These are phyloP conservation scores for Chiroxiphia lanceolata DNA, from an alignment of 2,797 vertebrate genomes.

Conservation along the genomic window DNA sequence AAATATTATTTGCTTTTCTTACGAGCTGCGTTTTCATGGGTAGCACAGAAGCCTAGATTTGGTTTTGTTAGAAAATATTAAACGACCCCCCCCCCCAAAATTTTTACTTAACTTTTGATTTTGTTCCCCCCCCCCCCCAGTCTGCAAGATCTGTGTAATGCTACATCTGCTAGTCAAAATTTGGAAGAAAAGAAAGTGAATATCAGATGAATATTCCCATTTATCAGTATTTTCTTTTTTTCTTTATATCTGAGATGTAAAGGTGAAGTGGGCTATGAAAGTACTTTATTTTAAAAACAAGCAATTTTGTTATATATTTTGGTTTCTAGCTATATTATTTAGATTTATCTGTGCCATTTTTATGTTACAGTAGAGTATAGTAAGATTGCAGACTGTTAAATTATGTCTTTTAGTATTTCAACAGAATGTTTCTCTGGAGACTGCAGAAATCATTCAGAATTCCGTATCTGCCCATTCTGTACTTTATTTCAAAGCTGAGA, in stretches of 20 bases:
- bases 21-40: neutral
- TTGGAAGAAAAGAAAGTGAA: neutral
- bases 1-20: neutral
- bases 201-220: neutral
- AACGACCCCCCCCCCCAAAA: neutral
- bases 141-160: neutral
- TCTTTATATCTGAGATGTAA: neutral
- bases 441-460: neutral
- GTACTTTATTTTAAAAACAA: neutral
- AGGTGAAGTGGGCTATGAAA: neutral
- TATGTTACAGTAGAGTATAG: neutral
- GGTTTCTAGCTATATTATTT: neutral
- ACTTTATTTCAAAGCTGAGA: slow-evolving; percentile 4
- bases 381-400: neutral
- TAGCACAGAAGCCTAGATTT: neutral
- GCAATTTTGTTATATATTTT: neutral
- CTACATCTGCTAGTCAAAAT: neutral
- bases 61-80: neutral
- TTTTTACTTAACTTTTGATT: neutral
- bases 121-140: neutral
- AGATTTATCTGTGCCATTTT: neutral
- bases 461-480: neutral
- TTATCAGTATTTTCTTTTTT: neutral
- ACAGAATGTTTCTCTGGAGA: neutral
- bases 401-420: neutral